Evolutionary conservation across 1,140 invertebrate genomes (phyloP).

Genomic region (Heliconius congener): DNA sequence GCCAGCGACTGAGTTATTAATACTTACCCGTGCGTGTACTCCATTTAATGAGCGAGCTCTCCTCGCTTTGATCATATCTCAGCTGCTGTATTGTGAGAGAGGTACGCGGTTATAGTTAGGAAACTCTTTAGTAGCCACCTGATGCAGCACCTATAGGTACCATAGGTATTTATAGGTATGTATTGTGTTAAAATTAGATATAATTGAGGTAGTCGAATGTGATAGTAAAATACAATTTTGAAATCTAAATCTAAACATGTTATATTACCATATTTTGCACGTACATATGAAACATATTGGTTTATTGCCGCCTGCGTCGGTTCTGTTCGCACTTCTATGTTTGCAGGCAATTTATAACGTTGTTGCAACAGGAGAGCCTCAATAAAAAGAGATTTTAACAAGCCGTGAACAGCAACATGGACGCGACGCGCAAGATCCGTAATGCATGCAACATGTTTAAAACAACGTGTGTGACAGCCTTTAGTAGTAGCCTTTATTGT

Average conservation of each 20-base stretch:
- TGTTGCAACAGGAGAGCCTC: constrained; percentile 1
- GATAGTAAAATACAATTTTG: not conserved
- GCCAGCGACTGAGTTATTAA: constrained; percentile 15
- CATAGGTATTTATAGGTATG: too few relatives aligned
- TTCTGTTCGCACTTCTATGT: not conserved
- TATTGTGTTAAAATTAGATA: too few relatives aligned
- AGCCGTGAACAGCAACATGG: constrained; percentile 11
- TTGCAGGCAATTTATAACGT: constrained; percentile 1
- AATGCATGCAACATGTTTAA: not conserved
- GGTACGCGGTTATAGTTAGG: not conserved
- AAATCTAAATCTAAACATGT: not conserved
- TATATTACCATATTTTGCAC: not conserved
- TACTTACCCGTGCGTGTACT: constrained; percentile 6
- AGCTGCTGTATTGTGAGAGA: not conserved
- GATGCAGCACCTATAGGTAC: not conserved
- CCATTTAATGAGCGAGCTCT: not conserved
- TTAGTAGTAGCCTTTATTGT: not conserved
- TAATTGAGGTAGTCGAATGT: too few relatives aligned
- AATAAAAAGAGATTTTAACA: constrained; percentile 14
- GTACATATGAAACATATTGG: not conserved
- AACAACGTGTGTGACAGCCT: not conserved
- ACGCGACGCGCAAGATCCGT: not conserved
- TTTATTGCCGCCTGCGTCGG: not conserved
- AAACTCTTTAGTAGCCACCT: not conserved
- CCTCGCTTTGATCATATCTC: constrained; percentile 9